A percentile compares a stretch with the other conserved stretches of the same genome.
These are phyloP conservation scores for Picathartes gymnocephalus DNA, from an alignment of 2,113 vertebrate genomes.

Conservation along the genomic window DNA sequence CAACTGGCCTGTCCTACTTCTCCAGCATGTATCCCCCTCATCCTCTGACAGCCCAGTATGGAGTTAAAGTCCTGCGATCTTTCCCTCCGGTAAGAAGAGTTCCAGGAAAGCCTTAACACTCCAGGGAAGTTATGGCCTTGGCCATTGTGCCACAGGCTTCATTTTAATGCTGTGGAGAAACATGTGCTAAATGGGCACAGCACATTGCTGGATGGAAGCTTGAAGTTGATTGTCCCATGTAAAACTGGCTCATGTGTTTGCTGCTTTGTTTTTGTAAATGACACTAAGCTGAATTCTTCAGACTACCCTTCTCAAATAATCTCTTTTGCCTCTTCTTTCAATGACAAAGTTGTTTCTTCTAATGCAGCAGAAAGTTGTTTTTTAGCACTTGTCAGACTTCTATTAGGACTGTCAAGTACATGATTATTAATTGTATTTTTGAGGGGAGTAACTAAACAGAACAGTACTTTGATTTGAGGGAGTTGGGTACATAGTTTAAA, in stretches of 20 bases:
- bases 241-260: not conserved
- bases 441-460: not conserved
- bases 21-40: slow-evolving; percentile 96
- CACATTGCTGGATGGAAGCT: not conserved
- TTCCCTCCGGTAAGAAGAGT: slow-evolving; percentile 85
- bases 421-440: not conserved
- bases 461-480: not conserved
- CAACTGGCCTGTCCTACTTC: slow-evolving; percentile 96
- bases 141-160: not conserved
- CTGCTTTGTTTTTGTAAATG: not conserved
- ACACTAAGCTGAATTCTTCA: not conserved
- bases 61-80: slow-evolving; percentile 93
- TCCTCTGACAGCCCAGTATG: slow-evolving; percentile 94
- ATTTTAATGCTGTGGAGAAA: not conserved
- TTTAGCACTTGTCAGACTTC: not conserved
- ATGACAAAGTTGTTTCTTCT: not conserved
- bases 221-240: not conserved
- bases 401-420: not conserved
- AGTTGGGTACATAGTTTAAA: not conserved
- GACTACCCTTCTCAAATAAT: not conserved
- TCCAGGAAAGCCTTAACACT: not conserved
- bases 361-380: not conserved
- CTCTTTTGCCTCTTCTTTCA: not conserved
- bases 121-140: not conserved
- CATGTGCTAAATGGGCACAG: not conserved